Conservation (phyloP, 2,797 vertebrate species). For the Eulemur mongoz region DNA sequence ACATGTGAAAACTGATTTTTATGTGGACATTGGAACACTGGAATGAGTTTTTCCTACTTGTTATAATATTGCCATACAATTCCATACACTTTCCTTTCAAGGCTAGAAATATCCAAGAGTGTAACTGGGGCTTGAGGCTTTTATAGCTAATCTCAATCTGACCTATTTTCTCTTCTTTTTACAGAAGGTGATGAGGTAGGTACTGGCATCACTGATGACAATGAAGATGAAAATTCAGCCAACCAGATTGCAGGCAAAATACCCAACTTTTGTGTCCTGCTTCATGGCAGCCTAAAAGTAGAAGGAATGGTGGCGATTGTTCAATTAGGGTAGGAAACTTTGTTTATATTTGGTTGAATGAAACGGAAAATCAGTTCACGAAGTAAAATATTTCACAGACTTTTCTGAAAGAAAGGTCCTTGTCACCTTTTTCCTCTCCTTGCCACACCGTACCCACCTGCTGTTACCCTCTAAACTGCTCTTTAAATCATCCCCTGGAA, state of each 20-base stretch:
- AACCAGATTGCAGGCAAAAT: constrained; percentile 98
- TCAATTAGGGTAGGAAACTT: constrained; percentile 92
- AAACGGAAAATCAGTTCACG: not conserved
- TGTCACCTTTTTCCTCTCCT: not conserved
- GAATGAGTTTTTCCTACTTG: not conserved
- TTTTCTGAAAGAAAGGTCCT: constrained; percentile 6
- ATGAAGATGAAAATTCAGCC: constrained; percentile 95
- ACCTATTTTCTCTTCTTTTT: constrained; percentile 59
- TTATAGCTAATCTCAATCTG: constrained; percentile 5
- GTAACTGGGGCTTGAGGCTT: not conserved
- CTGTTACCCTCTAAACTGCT: not conserved
- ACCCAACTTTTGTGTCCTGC: constrained; percentile 97
- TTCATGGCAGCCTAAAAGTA: constrained; percentile 98
- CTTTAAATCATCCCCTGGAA: not conserved
- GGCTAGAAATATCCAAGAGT: not conserved
- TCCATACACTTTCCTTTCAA: not conserved
- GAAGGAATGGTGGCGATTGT: constrained; percentile 99
- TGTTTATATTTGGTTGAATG: not conserved
- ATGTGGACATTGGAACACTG: not conserved
- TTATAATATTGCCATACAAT: constrained; percentile 10
- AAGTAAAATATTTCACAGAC: not conserved
- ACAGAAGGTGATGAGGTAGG: constrained; percentile 97
- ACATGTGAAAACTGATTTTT: constrained; percentile 33
- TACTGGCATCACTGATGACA: constrained; percentile 93
- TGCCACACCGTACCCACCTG: not conserved